phyloP scores from a whole-genome alignment of 2,888 invertebrate genomes.

The Drosophila ezoana region DNA sequence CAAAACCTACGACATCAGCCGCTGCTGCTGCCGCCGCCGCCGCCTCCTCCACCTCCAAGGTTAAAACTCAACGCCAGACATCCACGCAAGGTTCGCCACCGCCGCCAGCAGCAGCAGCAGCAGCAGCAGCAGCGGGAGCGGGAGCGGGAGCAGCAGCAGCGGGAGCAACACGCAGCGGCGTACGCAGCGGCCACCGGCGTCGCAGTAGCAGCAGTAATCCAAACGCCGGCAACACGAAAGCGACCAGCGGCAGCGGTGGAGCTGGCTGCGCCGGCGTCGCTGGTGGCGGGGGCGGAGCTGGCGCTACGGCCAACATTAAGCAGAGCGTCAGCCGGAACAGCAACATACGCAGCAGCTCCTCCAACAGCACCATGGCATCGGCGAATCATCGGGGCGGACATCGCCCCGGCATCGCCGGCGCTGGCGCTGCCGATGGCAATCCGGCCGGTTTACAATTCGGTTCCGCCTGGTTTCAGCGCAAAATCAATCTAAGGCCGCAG shows the following conservation, averaged over 20 bases:
- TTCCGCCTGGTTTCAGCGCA: conserved; percentile 99
- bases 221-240: conserved; percentile 79
- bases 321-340: conserved; percentile 84
- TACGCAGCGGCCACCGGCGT: conserved; percentile 72
- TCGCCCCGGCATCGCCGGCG: conserved; percentile 71
- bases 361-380: conserved; percentile 85
- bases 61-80: conserved; percentile 49
- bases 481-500: conserved; percentile 97
- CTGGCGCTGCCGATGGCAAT: conserved; percentile 73
- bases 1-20: conserved; percentile 77
- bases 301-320: conserved; percentile 75
- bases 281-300: conserved; percentile 53
- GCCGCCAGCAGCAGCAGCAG: conserved; percentile 36
- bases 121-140: conserved; percentile 12
- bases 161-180: conserved; percentile 66
- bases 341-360: conserved; percentile 85
- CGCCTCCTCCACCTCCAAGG: conserved; percentile 25
- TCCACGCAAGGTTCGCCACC: conserved; percentile 67
- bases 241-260: conserved; percentile 80
- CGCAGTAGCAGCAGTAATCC: conserved; percentile 81
- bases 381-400: conserved; percentile 85
- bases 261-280: conserved; percentile 79
- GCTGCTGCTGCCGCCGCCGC: conserved; percentile 79
- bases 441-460: conserved; percentile 95
- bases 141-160: conserved; percentile 31